phyloP scores from a whole-genome alignment of 2,797 vertebrate species.

The Channa striata region DNA sequence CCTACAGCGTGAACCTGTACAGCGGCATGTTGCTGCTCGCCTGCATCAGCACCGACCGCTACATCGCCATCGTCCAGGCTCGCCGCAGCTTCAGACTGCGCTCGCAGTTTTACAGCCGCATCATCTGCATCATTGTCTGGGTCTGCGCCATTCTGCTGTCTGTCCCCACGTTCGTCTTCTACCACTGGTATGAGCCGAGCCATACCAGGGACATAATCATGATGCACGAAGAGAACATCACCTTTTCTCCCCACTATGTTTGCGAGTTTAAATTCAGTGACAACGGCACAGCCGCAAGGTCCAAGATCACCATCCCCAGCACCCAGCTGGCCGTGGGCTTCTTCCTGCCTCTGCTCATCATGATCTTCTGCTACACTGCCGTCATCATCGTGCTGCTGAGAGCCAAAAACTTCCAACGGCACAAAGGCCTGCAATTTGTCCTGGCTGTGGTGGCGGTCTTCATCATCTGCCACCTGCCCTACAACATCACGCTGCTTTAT shows the following conservation, averaged over 20 bases:
- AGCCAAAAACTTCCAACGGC: constrained; percentile 89
- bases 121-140: constrained; percentile 87
- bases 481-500: constrained; percentile 85
- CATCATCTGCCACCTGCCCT: constrained; percentile 89
- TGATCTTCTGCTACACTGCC: constrained; percentile 88
- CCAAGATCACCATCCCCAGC: constrained; percentile 83
- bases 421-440: constrained; percentile 90
- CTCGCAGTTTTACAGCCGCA: constrained; percentile 78
- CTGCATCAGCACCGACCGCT: constrained; percentile 92
- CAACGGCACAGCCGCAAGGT: background rate
- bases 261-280: constrained; percentile 82
- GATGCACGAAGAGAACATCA: accelerated
- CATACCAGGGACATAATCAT: accelerated
- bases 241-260: constrained; percentile 24
- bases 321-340: constrained; percentile 88
- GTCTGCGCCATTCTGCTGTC: constrained; percentile 82
- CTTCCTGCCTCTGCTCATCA: constrained; percentile 88
- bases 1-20: constrained; percentile 92
- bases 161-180: constrained; percentile 84
- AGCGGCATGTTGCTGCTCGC: constrained; percentile 92
- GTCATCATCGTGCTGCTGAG: constrained; percentile 85
- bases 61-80: constrained; percentile 92
- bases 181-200: constrained; percentile 73
- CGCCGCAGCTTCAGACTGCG: constrained; percentile 88
- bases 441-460: constrained; percentile 89